Conservation (phyloP, 2,797 vertebrate genomes). For the Mormyrops boulengeri region DNA sequence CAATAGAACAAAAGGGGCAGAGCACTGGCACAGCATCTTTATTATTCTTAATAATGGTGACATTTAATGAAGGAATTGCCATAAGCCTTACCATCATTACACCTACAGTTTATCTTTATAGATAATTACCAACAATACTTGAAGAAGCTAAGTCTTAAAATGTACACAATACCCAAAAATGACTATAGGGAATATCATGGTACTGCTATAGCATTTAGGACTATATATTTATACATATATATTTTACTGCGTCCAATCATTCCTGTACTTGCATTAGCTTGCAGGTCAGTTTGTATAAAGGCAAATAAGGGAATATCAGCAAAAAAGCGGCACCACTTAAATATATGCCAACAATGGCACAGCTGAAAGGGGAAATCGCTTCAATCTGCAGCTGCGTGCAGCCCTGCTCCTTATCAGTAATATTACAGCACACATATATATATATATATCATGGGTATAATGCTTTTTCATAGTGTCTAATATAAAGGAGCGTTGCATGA, state of each 20-base stretch:
- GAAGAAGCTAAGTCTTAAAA: background rate
- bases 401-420: background rate
- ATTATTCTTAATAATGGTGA: background rate
- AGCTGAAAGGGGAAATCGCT: background rate
- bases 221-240: background rate
- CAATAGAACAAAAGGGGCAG: background rate
- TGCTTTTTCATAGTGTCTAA: background rate
- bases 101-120: background rate
- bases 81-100: background rate
- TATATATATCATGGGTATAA: background rate
- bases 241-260: background rate
- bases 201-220: background rate
- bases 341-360: background rate
- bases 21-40: background rate
- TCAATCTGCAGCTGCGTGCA: background rate
- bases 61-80: background rate
- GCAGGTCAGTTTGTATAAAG: background rate
- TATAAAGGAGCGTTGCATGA: background rate
- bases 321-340: background rate
- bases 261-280: background rate
- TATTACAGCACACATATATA: background rate
- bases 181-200: background rate
- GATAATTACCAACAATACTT: background rate
- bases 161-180: background rate
- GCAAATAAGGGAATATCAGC: background rate